Conservation (phyloP, 2,888 invertebrate genomes). For the Drosophila paranaensis region DNA sequence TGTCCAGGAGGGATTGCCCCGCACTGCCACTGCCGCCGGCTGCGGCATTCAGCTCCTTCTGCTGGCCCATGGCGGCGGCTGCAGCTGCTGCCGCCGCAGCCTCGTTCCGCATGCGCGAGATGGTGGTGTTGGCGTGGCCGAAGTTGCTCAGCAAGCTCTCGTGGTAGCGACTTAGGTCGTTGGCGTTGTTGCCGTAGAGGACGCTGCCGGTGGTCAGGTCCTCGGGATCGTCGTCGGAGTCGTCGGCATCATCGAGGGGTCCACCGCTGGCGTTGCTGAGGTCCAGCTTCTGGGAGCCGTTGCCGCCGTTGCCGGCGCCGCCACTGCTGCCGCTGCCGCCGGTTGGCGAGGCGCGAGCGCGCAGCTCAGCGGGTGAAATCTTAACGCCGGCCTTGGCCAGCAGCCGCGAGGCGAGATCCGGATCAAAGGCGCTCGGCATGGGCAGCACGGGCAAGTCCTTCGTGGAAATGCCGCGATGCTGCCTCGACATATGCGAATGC, state of each 20-base stretch:
- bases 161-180: conserved; percentile 82
- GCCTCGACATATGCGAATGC: conserved; percentile 97
- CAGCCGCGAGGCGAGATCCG: conserved; percentile 93
- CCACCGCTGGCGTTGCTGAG: conserved; percentile 88
- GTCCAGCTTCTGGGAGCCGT: conserved; percentile 87
- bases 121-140: conserved; percentile 88
- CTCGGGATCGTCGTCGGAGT: conserved; percentile 91
- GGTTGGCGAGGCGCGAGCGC: conserved; percentile 94
- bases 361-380: conserved; percentile 92
- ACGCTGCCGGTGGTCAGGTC: conserved; percentile 89
- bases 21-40: conserved; percentile 87
- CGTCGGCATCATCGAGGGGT: conserved; percentile 88
- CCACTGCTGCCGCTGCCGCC: conserved; percentile 86
- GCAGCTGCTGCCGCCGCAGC: conserved; percentile 84
- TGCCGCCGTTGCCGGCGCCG: conserved; percentile 59
- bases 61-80: conserved; percentile 79
- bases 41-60: conserved; percentile 86
- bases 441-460: conserved; percentile 96
- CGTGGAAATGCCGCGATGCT: conserved; percentile 96
- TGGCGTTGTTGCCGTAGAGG: conserved; percentile 71
- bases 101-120: conserved; percentile 88
- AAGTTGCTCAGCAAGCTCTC: conserved; percentile 83
- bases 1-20: conserved; percentile 92
- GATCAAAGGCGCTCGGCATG: conserved; percentile 96
- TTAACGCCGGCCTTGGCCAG: conserved; percentile 95